phyloP scores from a whole-genome alignment of 2,888 invertebrate genomes.

The Ichneumon xanthorius region DNA sequence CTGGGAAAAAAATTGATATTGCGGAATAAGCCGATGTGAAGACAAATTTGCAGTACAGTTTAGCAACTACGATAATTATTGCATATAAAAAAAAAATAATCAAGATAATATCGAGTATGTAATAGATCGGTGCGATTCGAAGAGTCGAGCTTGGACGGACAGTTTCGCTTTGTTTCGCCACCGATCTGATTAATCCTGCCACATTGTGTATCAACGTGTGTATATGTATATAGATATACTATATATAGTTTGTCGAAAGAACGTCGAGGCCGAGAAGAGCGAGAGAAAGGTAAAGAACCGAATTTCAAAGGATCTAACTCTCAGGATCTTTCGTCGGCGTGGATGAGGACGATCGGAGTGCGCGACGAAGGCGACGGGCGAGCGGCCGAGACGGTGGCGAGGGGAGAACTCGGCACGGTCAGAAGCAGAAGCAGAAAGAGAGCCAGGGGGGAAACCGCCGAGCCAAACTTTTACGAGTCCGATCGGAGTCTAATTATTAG shows the following conservation, averaged over 20 bases:
- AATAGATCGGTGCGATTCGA: neutral
- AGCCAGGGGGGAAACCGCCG: slow-evolving; percentile 46
- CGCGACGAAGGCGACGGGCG: slow-evolving; percentile 32
- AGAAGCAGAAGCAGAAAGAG: slow-evolving; percentile 53
- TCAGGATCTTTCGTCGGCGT: slow-evolving; percentile 40
- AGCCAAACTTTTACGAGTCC: slow-evolving; percentile 80
- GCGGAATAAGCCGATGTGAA: no score
- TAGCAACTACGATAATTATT: no score
- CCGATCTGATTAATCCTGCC: neutral
- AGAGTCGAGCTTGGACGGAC: neutral
- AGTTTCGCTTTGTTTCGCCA: neutral
- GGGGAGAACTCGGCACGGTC: slow-evolving; percentile 28
- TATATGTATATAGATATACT: neutral
- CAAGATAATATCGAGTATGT: no score
- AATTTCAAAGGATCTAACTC: slow-evolving; percentile 37
- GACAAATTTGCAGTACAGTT: no score
- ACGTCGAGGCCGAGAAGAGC: slow-evolving; percentile 49
- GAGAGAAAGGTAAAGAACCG: slow-evolving; percentile 29
- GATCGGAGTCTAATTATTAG: slow-evolving; percentile 82
- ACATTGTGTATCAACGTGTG: neutral
- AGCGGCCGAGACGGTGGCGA: neutral
- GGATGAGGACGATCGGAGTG: slow-evolving; percentile 37
- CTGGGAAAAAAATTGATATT: no score
- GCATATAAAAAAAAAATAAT: no score
- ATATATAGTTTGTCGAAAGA: slow-evolving; percentile 8